These are phyloP conservation scores for Pseudocheirus occidentalis DNA, from an alignment of 2,797 vertebrate genomes.

Conservation along the genomic window DNA sequence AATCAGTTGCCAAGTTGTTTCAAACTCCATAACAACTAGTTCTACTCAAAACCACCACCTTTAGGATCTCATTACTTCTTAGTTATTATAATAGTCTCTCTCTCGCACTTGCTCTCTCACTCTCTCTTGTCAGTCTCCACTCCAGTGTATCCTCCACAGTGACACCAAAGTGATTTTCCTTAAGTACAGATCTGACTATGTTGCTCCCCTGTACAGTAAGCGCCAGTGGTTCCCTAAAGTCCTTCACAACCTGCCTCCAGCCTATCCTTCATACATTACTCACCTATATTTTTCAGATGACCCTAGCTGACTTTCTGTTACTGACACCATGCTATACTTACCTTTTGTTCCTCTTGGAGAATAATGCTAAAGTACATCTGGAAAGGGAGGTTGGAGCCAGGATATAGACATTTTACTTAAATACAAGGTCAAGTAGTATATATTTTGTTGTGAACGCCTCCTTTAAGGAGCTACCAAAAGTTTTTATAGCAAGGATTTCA, in stretches of 20 bases:
- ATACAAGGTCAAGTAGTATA: neutral
- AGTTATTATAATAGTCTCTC: too few relatives aligned
- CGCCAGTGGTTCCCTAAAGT: neutral
- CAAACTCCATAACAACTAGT: neutral
- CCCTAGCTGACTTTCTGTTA: neutral
- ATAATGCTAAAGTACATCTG: neutral
- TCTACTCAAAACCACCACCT: neutral
- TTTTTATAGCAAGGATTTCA: neutral
- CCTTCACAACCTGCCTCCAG: neutral
- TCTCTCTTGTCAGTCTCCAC: neutral
- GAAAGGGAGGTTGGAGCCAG: neutral
- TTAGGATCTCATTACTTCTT: neutral
- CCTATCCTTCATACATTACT: neutral
- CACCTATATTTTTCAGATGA: neutral
- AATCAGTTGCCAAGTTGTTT: neutral
- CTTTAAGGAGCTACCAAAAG: neutral
- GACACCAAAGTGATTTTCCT: neutral
- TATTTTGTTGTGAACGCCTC: neutral
- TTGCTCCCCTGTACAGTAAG: neutral
- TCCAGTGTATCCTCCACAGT: neutral
- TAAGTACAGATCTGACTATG: neutral
- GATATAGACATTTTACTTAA: neutral
- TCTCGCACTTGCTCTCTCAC: neutral
- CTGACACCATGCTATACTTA: neutral
- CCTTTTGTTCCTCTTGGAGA: neutral